Conservation (phyloP, 1,140 invertebrate genomes). For the Notospermus geniculatus region DNA sequence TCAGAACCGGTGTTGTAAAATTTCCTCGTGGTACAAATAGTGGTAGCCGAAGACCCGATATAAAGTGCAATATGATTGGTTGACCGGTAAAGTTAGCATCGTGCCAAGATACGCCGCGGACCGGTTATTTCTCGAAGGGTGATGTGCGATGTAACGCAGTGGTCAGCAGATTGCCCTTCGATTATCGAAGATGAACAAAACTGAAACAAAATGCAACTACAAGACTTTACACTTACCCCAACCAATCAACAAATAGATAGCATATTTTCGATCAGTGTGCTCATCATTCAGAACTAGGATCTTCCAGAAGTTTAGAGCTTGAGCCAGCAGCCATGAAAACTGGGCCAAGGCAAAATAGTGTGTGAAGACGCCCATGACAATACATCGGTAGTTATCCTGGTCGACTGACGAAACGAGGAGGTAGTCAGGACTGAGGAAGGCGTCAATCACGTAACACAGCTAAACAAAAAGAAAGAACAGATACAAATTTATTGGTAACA, state of each 20-base stretch:
- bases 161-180: too few relatives aligned
- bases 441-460: constrained; percentile 46
- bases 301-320: constrained; percentile 50
- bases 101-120: too few relatives aligned
- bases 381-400: constrained; percentile 52
- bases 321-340: constrained; percentile 85
- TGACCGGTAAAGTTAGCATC: too few relatives aligned
- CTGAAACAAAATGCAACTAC: too few relatives aligned
- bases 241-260: constrained; percentile 46
- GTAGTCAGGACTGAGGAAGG: constrained; percentile 42
- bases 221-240: constrained; percentile 53
- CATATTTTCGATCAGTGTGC: constrained; percentile 49
- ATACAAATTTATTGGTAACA: too few relatives aligned
- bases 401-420: constrained; percentile 31
- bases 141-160: too few relatives aligned
- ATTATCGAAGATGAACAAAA: too few relatives aligned
- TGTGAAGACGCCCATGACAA: constrained; percentile 71
- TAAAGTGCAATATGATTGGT: too few relatives aligned
- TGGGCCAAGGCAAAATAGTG: constrained; percentile 92
- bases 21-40: too few relatives aligned
- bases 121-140: too few relatives aligned
- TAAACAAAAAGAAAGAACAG: constrained; percentile 18
- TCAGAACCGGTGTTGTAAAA: too few relatives aligned
- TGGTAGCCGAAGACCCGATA: too few relatives aligned
- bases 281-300: constrained; percentile 53